Conservation (phyloP, 2,888 invertebrate species). For the Spodoptera picta region DNA sequence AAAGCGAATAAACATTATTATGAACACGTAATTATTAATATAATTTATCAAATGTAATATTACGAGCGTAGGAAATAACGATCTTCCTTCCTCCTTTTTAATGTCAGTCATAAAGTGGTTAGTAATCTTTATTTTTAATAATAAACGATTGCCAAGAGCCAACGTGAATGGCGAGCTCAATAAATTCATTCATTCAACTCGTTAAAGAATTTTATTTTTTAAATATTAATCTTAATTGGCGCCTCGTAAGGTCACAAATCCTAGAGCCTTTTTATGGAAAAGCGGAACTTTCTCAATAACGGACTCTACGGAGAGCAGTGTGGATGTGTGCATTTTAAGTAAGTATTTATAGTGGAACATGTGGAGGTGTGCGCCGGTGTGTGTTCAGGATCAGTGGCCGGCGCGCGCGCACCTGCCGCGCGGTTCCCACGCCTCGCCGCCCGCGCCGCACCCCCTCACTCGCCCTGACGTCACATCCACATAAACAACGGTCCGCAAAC, state of each 20-base stretch:
- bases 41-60: conserved; percentile 40
- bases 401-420: conserved; percentile 87
- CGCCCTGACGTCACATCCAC: conserved; percentile 81
- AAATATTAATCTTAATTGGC: conserved; percentile 25
- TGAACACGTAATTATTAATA: conserved; percentile 32
- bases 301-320: conserved; percentile 64
- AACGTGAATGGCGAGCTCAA: conserved; percentile 26
- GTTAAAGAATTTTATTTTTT: conserved; percentile 14
- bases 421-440: conserved; percentile 84
- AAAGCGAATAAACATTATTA: conserved; percentile 25
- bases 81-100: conserved; percentile 53
- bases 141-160: conserved; percentile 20
- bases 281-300: conserved; percentile 83
- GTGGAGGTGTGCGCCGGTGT: conserved; percentile 66
- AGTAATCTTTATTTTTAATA: conserved; percentile 45
- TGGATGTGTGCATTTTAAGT: conserved; percentile 60
- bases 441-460: conserved; percentile 62
- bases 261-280: conserved; percentile 67
- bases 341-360: conserved; percentile 60
- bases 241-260: conserved; percentile 42
- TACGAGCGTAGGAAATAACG: conserved; percentile 49
- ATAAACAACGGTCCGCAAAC: conserved; percentile 78
- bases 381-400: conserved; percentile 88
- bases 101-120: conserved; percentile 45
- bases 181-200: conserved; percentile 22